Evolutionary conservation across 2,797 vertebrate genomes (phyloP).

Genomic region (Selene dorsalis): DNA sequence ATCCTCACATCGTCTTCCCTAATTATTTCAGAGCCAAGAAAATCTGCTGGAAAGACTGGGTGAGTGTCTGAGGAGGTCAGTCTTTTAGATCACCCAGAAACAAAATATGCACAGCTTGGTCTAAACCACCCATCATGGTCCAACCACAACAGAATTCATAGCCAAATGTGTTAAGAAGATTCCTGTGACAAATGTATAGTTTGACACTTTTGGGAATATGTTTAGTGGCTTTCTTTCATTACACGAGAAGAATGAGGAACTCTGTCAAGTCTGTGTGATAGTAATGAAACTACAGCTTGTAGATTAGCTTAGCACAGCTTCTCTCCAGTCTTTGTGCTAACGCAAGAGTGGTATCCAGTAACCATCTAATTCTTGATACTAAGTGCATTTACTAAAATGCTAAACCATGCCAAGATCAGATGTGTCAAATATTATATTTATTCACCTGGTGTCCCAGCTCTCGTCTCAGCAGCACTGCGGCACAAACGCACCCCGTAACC

Average conservation of each 20-base stretch:
- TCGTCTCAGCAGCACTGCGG: too few species aligned
- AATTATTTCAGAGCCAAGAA: conserved; percentile 80
- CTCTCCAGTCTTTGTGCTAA: background rate
- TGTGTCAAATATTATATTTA: background rate
- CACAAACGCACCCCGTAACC: too few species aligned
- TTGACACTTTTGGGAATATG: background rate
- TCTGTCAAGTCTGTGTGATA: background rate
- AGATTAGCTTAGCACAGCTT: background rate
- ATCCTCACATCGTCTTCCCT: conserved; percentile 77
- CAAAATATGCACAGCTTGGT: background rate
- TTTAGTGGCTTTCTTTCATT: background rate
- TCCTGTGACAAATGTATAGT: background rate
- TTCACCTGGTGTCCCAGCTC: too few species aligned
- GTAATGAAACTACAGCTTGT: background rate
- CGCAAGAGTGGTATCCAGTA: background rate
- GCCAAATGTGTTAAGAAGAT: background rate
- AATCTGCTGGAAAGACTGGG: conserved; percentile 75
- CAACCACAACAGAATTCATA: background rate
- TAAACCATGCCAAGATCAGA: background rate
- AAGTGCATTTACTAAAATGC: background rate
- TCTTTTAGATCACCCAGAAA: conserved; percentile 66
- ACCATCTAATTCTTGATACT: background rate
- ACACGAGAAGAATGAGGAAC: background rate
- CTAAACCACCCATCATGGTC: background rate
- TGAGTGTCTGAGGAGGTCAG: conserved; percentile 73